phyloP scores from a whole-genome alignment of 2,797 vertebrate species.

The Ambastaia sidthimunki region DNA sequence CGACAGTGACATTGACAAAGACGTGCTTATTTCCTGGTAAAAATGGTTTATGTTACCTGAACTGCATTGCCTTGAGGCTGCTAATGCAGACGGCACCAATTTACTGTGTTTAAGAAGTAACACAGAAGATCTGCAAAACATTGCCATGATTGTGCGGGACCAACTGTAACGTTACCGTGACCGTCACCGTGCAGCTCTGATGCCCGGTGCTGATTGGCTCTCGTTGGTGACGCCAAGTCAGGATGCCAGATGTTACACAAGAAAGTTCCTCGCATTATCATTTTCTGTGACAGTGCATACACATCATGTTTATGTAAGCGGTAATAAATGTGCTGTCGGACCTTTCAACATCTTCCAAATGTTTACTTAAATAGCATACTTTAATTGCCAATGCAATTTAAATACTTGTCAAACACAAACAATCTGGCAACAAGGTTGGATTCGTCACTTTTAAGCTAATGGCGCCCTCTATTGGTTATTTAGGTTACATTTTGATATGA shows the following conservation, averaged over 20 bases:
- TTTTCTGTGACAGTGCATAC: too few relatives aligned
- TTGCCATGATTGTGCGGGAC: constrained; percentile 61
- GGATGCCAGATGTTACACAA: constrained; percentile 12
- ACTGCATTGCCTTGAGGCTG: constrained; percentile 70
- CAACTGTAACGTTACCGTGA: constrained; percentile 1
- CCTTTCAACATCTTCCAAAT: too few relatives aligned
- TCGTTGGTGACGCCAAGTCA: not conserved
- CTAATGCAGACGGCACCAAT: constrained; percentile 57
- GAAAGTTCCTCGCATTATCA: not conserved
- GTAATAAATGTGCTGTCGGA: too few relatives aligned
- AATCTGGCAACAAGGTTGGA: not conserved
- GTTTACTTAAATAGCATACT: too few relatives aligned
- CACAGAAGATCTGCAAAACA: constrained; percentile 70
- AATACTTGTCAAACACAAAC: not conserved
- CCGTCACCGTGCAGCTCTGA: not conserved
- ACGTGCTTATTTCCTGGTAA: not conserved
- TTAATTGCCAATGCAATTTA: too few relatives aligned
- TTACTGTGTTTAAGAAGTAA: constrained; percentile 65
- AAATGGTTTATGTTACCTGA: constrained; percentile 68
- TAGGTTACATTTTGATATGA: not conserved
- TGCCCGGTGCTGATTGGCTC: constrained; percentile 3
- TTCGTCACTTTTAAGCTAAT: not conserved
- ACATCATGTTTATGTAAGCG: too few relatives aligned
- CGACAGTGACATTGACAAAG: constrained; percentile 30
- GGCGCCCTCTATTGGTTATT: constrained; percentile 4